Base-by-base conservation (phyloP, 2,797 vertebrate species). In the Alauda arvensis region DNA sequence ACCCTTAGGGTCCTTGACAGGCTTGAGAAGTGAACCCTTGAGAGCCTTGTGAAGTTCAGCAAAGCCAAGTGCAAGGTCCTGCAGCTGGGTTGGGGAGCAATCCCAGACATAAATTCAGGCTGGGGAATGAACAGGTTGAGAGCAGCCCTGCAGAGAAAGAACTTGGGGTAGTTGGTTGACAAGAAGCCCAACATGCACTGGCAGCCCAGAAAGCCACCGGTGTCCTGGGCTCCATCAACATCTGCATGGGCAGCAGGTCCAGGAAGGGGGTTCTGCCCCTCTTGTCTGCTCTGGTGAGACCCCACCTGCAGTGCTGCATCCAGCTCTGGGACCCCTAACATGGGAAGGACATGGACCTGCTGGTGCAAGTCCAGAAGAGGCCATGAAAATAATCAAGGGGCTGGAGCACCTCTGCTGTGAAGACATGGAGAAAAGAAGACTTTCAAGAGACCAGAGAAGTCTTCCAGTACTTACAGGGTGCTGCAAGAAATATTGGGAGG, bases 271-370 rank as follows among this genome's bases (percentile, higher is more conserved):
- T 56, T 53, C 20, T 68, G 14, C 11, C 24, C 10, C 3, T 43
- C 28, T 49, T 7, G 9, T n/a, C 34, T 53, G 9, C 24, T 68
- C n/a, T 68, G 24, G 14, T 75, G 43, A 29, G 28, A 43, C 33
- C 43, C 14, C 43, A 43, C 28, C 55, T 61, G 62, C n/a, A 49
- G 14, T 15, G 28, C 55, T 55, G 62, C 23, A 9, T 61, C n/a
- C 48, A 61, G 17, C 23, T 61, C 12, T 74, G n/a, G 5, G 4
- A 10, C 12, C 14, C 20, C 37, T 16, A 18, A 2, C 14, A 2
- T 16, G 6, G 37, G 48, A 25, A n/a, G 31, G 34, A 18, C 0
- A 0, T 42, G 55, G 34, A 43, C 3, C 24, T 56, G 7, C 49
- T 68, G n/a, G 14, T 39, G 14, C 0, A 1, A 80, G 37, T 56